Evolutionary conservation across 2,888 invertebrate species (phyloP).

Genomic region (Odontocolon sp.): DNA sequence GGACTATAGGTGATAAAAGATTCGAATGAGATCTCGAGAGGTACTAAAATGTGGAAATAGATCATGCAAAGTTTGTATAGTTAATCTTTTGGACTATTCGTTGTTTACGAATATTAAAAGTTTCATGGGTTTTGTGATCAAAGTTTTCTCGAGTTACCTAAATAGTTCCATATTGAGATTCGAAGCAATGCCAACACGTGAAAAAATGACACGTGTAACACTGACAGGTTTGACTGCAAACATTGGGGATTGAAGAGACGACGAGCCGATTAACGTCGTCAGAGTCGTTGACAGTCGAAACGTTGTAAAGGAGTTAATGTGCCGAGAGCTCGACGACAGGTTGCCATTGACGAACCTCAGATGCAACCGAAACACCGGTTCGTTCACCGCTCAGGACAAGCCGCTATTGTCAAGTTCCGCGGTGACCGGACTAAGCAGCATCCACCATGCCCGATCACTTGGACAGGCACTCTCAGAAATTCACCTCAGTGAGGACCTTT

Average conservation of each 20-base stretch:
- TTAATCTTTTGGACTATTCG: neutral
- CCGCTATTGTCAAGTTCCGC: conserved; percentile 66
- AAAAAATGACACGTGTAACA: neutral
- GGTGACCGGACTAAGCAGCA: conserved; percentile 13
- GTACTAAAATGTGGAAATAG: conserved; percentile 9
- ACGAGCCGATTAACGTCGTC: conserved; percentile 69
- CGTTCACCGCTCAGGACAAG: conserved; percentile 70
- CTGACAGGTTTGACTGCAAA: neutral
- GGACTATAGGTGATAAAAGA: neutral
- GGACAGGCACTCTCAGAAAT: conserved; percentile 20
- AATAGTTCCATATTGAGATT: neutral
- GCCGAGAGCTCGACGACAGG: conserved; percentile 72
- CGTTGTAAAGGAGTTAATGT: conserved; percentile 73
- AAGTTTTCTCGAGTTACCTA: too few relatives aligned
- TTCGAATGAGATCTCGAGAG: conserved; percentile 2
- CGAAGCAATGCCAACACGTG: neutral
- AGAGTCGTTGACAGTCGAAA: conserved; percentile 66
- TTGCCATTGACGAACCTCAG: conserved; percentile 71
- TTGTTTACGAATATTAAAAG: neutral
- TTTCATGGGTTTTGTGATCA: too few relatives aligned
- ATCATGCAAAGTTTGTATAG: neutral
- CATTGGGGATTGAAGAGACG: conserved; percentile 57
- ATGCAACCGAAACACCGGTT: conserved; percentile 65
- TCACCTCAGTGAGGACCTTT: neutral
- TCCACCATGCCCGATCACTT: neutral